Base-by-base conservation (phyloP, 2,113 vertebrate genomes). In the Atherinomorus stipes region DNA sequence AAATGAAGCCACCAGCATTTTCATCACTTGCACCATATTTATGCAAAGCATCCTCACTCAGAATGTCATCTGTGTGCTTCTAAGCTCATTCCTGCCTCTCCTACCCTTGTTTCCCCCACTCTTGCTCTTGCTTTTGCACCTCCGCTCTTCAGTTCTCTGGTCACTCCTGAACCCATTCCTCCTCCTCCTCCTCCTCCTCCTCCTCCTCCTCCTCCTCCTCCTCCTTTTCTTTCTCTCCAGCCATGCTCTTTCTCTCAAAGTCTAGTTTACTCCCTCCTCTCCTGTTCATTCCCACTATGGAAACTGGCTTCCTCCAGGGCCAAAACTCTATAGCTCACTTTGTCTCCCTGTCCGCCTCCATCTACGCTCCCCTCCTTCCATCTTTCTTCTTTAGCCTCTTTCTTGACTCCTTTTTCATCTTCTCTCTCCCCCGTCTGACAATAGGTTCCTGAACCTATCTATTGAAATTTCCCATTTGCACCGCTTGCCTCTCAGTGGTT, bases 1-100 rank as follows among this genome's bases (percentile, higher is more conserved):
- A 88, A 90, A 91, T 74, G 54, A 86, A 83, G 63, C 85, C 67
- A 42, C 56, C 68, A 86, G 89, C 87, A 58, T 85, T 90, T 89
- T 82, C 62, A 81, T 88, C 75, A 84, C 81, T 81, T 25, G 13
- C 63, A 74, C 45, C 53, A 65, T 73, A 71, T 89, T 86, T 81
- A 85, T 86, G 76, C 76, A 84, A 78, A 88, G 77, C 81, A 87
- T 54, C 72, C 74, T 70, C 64, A 44, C 80, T 70, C 67, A 34
- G 19, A 44, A 60, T 64, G 61, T 73, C 22, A 1, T 44, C 26
- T 62, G 50, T 56, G 47, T 60, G 31, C 44, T 4, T 77, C 15
- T 45, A 25, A 16, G 61, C 56, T n/a, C 52, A 56, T 42, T 28
- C 78, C 62, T 47, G 21, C 77, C 50, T 57, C 47, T 31, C 49